Conservation (phyloP, 2,113 vertebrate genomes). For the Plotosus lineatus region DNA sequence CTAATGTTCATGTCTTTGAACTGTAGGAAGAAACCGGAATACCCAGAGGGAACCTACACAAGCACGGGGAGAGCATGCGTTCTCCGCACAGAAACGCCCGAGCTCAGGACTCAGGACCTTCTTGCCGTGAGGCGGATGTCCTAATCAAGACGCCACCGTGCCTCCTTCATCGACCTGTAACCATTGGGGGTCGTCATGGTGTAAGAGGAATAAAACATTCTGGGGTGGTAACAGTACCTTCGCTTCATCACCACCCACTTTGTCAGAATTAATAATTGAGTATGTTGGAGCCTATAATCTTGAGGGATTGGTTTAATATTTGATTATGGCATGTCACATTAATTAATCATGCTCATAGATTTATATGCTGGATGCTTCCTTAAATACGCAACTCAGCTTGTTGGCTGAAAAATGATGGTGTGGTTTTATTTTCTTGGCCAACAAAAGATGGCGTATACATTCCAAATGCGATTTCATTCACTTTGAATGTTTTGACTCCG, state of each 20-base stretch:
- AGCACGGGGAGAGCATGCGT: too few relatives aligned
- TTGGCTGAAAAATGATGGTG: not conserved
- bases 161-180: too few relatives aligned
- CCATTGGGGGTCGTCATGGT: too few relatives aligned
- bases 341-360: not conserved
- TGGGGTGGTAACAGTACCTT: not conserved
- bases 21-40: too few relatives aligned
- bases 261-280: not conserved
- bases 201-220: not conserved
- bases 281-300: not conserved
- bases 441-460: not conserved
- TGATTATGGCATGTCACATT: not conserved
- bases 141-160: too few relatives aligned
- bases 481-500: not conserved
- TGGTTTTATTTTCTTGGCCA: not conserved
- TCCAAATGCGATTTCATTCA: not conserved
- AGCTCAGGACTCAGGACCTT: too few relatives aligned
- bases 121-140: too few relatives aligned
- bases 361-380: not conserved
- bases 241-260: not conserved
- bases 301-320: not conserved
- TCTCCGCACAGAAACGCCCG: too few relatives aligned
- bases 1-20: too few relatives aligned
- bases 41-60: too few relatives aligned
- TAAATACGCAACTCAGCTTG: not conserved